Conservation (phyloP, 2,888 invertebrate genomes). For the Andrena fulva region DNA sequence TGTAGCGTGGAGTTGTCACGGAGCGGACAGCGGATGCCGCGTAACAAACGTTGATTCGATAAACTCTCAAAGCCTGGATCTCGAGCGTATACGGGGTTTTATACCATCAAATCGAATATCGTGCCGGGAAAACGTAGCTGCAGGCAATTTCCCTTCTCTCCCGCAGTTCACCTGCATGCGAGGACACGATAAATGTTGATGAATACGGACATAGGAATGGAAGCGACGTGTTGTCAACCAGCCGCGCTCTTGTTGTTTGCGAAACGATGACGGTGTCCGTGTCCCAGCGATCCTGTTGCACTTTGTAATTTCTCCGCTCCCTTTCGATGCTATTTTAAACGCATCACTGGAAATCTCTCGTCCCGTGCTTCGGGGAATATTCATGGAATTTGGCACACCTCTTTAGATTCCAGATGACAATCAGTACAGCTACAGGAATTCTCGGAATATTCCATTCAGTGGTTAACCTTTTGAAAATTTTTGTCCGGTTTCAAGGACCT, state of each 20-base stretch:
- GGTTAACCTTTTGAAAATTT: not conserved
- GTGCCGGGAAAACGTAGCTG: constrained; percentile 30
- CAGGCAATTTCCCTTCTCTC: constrained; percentile 28
- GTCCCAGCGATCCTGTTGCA: constrained; percentile 35
- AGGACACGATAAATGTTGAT: constrained; percentile 47
- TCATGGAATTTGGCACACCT: not conserved
- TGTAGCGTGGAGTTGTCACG: constrained; percentile 23
- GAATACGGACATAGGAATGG: constrained; percentile 41
- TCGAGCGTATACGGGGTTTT: constrained; percentile 36
- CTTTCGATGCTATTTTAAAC: constrained; percentile 11
- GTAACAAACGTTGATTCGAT: constrained; percentile 68
- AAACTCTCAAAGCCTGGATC: constrained; percentile 66
- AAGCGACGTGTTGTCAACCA: constrained; percentile 1
- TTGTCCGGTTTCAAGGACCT: not conserved
- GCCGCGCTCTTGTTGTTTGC: constrained; percentile 30
- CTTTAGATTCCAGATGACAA: not conserved
- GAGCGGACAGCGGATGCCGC: constrained; percentile 9
- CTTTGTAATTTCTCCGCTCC: constrained; percentile 43
- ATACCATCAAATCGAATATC: constrained; percentile 65
- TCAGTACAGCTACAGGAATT: not conserved
- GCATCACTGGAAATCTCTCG: not conserved
- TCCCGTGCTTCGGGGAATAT: not conserved
- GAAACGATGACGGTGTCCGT: constrained; percentile 37
- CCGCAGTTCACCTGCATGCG: constrained; percentile 4
- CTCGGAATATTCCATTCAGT: no score